Percentiles rank a stretch among this genome's conserved stretches.
Conservation (phyloP, 2,113 vertebrate genomes). For the Myiopsitta monachus region DNA sequence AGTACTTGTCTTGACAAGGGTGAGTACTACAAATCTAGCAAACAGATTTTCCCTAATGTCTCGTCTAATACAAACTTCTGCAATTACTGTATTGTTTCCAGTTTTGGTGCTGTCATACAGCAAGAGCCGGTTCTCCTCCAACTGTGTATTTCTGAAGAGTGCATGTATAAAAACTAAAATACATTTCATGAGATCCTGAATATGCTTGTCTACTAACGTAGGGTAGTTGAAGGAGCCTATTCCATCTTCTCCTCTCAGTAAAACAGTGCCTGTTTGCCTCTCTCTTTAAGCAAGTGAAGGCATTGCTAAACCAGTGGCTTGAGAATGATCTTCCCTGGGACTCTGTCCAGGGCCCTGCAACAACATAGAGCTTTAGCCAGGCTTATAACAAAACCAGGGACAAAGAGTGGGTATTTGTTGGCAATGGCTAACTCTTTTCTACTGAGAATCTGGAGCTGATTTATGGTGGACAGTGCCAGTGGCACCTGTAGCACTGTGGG, state of each 20-base stretch:
- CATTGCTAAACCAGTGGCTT: constrained; percentile 35
- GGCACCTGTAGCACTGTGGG: background rate
- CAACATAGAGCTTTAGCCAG: background rate
- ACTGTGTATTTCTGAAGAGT: background rate
- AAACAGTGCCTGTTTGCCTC: background rate
- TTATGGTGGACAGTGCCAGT: background rate
- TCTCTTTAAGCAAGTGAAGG: constrained; percentile 18
- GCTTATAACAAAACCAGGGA: background rate
- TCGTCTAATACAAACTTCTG: background rate
- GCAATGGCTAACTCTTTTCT: background rate
- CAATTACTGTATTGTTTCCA: background rate
- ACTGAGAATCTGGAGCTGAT: constrained; percentile 5
- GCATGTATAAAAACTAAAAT: background rate
- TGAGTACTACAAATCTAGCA: background rate
- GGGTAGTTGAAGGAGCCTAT: background rate
- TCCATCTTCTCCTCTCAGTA: background rate
- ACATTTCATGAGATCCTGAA: background rate
- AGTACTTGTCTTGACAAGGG: background rate
- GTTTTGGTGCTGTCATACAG: background rate
- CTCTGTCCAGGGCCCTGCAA: background rate
- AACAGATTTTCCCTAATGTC: background rate
- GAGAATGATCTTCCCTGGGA: constrained; percentile 19
- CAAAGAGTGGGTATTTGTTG: background rate
- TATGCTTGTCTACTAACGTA: background rate
- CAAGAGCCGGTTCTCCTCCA: background rate